Base-by-base conservation (phyloP, 2,113 vertebrate genomes). In the Ophthalmotilapia sp. region DNA sequence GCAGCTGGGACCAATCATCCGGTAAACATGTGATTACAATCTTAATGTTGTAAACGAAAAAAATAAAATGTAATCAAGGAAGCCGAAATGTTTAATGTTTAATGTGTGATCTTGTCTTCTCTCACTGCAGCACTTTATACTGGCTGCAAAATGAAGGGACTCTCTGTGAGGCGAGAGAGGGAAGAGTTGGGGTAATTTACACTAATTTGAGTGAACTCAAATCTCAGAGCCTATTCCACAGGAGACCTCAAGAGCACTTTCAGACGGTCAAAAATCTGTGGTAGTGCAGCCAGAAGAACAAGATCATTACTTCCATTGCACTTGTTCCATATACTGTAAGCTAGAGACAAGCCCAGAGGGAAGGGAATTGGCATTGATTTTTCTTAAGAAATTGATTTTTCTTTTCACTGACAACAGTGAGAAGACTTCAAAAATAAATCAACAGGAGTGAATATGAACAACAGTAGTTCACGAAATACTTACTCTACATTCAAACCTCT, bases 311-410 rank as follows among this genome's bases (percentile, higher is more conserved):
- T 93, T 94, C 90, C 89, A 93, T 92, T 84, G 90, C 93, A 93
- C 93, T 94, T 92, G 90, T 92, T 95, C 92, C 83, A 91, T 92
- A 93, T 85, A 93, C 85, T 93, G 87, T 89, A 91, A 92, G 92
- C 80, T 89, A 86, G 84, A 92, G 87, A 91, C 90, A 79, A 83
- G 89, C 70, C 86, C 85, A 77, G 82, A 93, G 91, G 90, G 89
- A 90, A 89, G 65, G 87, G 92, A 95, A 95, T 95, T 95, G 92
- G 83, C 93, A 95, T 95, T 93, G 94, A 95, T 95, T 95, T 95
- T 93, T 92, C 90, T 93, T 95, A 90, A 93, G 90, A 94, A 95
- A 95, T 93, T 81, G 94, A 96, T 94, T 94, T 95, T 90, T 91
- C 80, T 93, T 85, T 94, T 91, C 92, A 93, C 92, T 91, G 93